Evolutionary conservation across 1,140 invertebrate species (phyloP).

Genomic region (Zaprionus africanus): DNA sequence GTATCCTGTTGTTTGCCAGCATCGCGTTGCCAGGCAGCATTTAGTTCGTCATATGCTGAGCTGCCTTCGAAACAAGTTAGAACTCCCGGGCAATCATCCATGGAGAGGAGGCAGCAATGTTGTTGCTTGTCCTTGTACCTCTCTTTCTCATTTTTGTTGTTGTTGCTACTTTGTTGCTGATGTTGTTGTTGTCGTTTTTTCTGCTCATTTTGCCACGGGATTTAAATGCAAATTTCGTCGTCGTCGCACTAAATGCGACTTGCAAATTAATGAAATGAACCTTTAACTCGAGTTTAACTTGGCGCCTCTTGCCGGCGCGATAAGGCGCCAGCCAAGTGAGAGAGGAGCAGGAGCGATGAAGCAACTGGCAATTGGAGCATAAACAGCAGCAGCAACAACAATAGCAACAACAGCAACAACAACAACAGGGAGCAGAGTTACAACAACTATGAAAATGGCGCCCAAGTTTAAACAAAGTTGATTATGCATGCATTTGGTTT

Average conservation of each 20-base stretch:
- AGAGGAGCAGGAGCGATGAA: constrained; percentile 25
- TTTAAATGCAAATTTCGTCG: constrained; percentile 75
- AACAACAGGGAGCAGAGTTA: constrained; percentile 29
- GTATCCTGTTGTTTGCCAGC: constrained; percentile 20
- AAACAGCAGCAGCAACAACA: constrained; percentile 57
- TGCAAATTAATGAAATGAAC: constrained; percentile 83
- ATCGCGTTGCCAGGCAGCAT: constrained; percentile 32
- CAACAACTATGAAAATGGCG: constrained; percentile 60
- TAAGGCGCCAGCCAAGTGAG: constrained; percentile 67
- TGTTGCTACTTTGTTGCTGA: neutral
- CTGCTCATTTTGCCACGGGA: constrained; percentile 77
- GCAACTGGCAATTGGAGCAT: constrained; percentile 65
- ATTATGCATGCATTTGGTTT: constrained; percentile 83
- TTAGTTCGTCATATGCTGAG: constrained; percentile 45
- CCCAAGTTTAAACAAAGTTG: constrained; percentile 82
- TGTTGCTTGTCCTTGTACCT: constrained; percentile 22
- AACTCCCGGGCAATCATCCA: constrained; percentile 36
- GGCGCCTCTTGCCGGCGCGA: constrained; percentile 71
- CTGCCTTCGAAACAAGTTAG: neutral
- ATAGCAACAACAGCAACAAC: constrained; percentile 33
- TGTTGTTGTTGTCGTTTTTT: constrained; percentile 56
- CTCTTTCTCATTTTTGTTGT: neutral
- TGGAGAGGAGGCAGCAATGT: constrained; percentile 3
- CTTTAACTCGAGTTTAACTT: constrained; percentile 82
- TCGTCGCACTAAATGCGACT: constrained; percentile 81